Conservation (phyloP, 2,888 invertebrate species). For the Hirtodrosophila duncani region DNA sequence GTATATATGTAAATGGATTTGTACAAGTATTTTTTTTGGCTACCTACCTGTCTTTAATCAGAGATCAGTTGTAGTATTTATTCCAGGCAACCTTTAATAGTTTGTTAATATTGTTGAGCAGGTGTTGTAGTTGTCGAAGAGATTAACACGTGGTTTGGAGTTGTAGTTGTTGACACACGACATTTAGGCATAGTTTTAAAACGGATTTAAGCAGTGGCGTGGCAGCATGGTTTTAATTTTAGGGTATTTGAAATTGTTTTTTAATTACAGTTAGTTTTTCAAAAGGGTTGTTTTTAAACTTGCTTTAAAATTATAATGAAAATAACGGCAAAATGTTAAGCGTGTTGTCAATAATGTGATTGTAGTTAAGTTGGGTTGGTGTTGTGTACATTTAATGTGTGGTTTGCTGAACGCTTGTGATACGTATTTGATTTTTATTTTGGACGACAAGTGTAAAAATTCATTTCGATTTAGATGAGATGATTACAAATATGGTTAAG, state of each 20-base stretch:
- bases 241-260: constrained; percentile 48
- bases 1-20: no score
- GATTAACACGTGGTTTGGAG: constrained; percentile 75
- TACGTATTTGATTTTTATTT: constrained; percentile 35
- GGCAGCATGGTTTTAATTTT: constrained; percentile 62
- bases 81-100: constrained; percentile 78
- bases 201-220: constrained; percentile 59
- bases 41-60: constrained; percentile 75
- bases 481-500: constrained; percentile 78
- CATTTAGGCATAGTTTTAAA: constrained; percentile 54
- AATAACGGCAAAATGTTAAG: constrained; percentile 62
- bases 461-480: constrained; percentile 77
- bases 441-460: constrained; percentile 59
- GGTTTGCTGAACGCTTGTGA: constrained; percentile 24
- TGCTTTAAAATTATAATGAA: constrained; percentile 49
- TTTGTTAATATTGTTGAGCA: constrained; percentile 56
- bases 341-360: constrained; percentile 21
- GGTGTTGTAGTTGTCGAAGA: constrained; percentile 74
- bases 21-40: constrained; percentile 19
- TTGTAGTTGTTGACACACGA: constrained; percentile 74
- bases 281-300: constrained; percentile 44
- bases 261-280: constrained; percentile 56
- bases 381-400: constrained; percentile 22
- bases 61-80: constrained; percentile 79
- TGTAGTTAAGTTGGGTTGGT: constrained; percentile 15